Conservation (phyloP, 2,797 vertebrate genomes). For the Trichosurus vulpecula region DNA sequence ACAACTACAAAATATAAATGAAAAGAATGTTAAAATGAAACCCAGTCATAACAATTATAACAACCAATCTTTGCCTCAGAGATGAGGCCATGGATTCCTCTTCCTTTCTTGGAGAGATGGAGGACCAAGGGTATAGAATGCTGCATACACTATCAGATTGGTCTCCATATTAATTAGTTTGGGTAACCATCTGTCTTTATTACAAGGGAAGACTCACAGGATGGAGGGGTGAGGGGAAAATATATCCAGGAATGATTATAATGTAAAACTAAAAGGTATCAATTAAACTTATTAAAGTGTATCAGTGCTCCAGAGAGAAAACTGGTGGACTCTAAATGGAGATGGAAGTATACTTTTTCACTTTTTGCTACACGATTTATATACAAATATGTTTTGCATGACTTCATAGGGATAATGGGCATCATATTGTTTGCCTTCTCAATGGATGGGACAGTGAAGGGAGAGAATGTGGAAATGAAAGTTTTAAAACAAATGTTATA, state of each 20-base stretch:
- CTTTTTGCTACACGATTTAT: neutral
- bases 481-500: neutral
- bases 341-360: neutral
- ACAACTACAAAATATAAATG: neutral
- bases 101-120: neutral
- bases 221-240: neutral
- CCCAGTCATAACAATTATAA: no score
- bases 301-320: neutral
- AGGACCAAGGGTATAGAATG: neutral
- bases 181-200: neutral
- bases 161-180: neutral
- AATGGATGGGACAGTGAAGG: neutral
- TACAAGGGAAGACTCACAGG: neutral
- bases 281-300: neutral
- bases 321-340: neutral
- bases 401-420: neutral
- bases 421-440: neutral
- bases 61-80: neutral
- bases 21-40: neutral
- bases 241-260: neutral
- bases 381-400: neutral
- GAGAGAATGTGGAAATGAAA: neutral
- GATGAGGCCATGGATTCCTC: neutral
- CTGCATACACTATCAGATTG: neutral
- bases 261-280: neutral